These are phyloP conservation scores for Callyntrura sp. DNA, from an alignment of 2,888 invertebrate genomes.

Conservation along the genomic window DNA sequence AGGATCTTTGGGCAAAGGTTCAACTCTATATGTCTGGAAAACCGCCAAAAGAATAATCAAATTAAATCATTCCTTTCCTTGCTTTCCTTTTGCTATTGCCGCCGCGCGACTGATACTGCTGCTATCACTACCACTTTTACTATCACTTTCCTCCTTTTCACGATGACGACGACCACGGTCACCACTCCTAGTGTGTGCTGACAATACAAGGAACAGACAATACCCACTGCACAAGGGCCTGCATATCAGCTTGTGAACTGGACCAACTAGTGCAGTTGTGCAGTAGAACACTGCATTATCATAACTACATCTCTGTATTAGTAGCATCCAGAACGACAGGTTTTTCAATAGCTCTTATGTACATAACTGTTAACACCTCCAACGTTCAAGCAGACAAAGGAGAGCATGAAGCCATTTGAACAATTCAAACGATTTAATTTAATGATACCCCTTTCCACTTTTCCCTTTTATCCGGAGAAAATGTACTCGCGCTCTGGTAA, in stretches of 20 bases:
- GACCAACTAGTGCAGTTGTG: too few species aligned
- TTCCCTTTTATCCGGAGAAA: too few species aligned
- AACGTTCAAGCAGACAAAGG: too few species aligned
- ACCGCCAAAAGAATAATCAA: slow-evolving; percentile 84
- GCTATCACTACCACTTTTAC: background rate
- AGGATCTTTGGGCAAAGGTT: slow-evolving; percentile 82
- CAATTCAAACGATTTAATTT: too few species aligned
- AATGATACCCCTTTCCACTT: too few species aligned
- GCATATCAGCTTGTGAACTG: background rate
- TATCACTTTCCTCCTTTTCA: background rate
- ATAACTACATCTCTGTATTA: too few species aligned
- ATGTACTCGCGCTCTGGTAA: too few species aligned
- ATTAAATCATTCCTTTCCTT: slow-evolving; percentile 82
- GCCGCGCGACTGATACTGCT: background rate
- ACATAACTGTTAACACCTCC: too few species aligned
- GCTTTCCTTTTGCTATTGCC: slow-evolving; percentile 58
- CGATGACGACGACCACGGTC: background rate
- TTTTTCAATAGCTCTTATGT: too few species aligned
- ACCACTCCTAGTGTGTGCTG: background rate
- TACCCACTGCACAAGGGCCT: background rate
- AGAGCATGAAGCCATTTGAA: too few species aligned
- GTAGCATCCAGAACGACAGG: too few species aligned
- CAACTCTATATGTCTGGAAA: slow-evolving; percentile 83
- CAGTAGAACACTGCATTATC: too few species aligned
- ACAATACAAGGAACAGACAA: background rate